These are phyloP conservation scores for Pipistrellus pygmaeus DNA, from an alignment of 2,797 vertebrate genomes.

Conservation along the genomic window DNA sequence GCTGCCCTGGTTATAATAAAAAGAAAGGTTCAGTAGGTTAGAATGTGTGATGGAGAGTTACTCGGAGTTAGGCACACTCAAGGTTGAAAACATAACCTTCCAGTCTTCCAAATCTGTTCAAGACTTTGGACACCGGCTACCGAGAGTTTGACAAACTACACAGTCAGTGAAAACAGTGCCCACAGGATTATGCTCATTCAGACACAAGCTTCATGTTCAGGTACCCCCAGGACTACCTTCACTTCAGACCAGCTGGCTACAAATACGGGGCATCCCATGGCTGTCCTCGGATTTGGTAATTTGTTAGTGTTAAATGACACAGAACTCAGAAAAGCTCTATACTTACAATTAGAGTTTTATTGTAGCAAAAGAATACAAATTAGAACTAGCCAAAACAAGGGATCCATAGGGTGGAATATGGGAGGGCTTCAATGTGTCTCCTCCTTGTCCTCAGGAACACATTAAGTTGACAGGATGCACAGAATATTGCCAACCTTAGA, in stretches of 20 bases:
- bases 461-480: neutral
- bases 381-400: neutral
- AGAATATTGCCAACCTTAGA: neutral
- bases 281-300: neutral
- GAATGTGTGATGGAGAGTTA: neutral
- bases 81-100: neutral
- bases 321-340: neutral
- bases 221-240: neutral
- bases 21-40: conserved; percentile 27
- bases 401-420: neutral
- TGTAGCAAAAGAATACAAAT: neutral
- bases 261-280: neutral
- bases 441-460: neutral
- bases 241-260: neutral
- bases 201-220: neutral
- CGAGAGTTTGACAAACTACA: neutral
- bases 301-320: neutral
- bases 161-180: neutral
- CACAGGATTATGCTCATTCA: neutral
- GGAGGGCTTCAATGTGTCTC: neutral
- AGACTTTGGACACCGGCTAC: neutral
- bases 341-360: neutral
- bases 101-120: neutral
- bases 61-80: neutral
- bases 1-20: neutral